phyloP scores from a whole-genome alignment of 2,888 invertebrate genomes.

The Drosophila nr. perissopoda region DNA sequence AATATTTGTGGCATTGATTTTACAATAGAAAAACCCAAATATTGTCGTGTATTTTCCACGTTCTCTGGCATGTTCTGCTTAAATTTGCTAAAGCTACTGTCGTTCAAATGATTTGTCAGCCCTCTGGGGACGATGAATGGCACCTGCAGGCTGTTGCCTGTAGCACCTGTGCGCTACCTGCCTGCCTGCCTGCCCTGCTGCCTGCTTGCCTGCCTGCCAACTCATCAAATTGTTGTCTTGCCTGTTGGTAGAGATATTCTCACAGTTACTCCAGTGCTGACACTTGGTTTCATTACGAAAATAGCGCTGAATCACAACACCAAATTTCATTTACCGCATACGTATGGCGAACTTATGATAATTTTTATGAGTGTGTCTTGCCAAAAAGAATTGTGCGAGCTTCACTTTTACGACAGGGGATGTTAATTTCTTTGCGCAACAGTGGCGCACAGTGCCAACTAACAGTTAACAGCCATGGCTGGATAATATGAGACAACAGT shows the following conservation, averaged over 20 bases:
- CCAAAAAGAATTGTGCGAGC: conserved; percentile 21
- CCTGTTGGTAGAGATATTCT: neutral
- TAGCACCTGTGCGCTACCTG: conserved; percentile 22
- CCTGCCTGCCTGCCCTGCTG: neutral
- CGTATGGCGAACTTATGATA: conserved; percentile 62
- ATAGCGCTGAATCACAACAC: conserved; percentile 45
- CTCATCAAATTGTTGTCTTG: conserved; percentile 6
- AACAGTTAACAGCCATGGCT: conserved; percentile 50
- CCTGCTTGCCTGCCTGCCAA: neutral
- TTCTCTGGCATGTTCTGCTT: conserved; percentile 1
- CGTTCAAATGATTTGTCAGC: conserved; percentile 39
- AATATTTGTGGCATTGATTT: neutral
- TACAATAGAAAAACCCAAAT: neutral
- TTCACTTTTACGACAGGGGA: conserved; percentile 33
- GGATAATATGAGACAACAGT: conserved; percentile 51
- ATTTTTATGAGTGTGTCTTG: conserved; percentile 44
- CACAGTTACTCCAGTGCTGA: neutral
- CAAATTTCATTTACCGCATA: conserved; percentile 54
- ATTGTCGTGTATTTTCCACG: neutral
- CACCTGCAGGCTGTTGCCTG: conserved; percentile 27
- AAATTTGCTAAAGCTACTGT: conserved; percentile 17
- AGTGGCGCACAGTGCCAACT: conserved; percentile 31
- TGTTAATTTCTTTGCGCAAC: conserved; percentile 65
- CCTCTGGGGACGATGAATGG: neutral
- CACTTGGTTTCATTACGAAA: conserved; percentile 65